These are phyloP conservation scores for Hiodon alosoides DNA, from an alignment of 2,113 vertebrate genomes.

Conservation along the genomic window DNA sequence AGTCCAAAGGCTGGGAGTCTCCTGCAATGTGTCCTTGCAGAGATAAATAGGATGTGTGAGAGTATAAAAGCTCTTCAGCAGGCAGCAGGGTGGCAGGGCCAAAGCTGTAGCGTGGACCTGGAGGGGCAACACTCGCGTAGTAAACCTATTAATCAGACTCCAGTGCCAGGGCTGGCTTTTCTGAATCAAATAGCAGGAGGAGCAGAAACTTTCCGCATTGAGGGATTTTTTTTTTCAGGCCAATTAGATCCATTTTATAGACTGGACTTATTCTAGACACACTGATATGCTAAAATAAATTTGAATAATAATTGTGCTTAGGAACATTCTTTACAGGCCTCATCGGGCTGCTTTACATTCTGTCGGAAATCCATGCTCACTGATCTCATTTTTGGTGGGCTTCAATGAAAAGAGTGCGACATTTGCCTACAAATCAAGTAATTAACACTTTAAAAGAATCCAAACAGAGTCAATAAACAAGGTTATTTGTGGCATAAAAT, in stretches of 20 bases:
- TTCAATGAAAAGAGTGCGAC: conserved; percentile 59
- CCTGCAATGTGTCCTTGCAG: background rate
- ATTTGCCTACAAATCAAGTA: conserved; percentile 62
- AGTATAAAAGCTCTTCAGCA: background rate
- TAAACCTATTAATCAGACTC: conserved; percentile 1
- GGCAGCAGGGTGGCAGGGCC: background rate
- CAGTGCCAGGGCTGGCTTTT: background rate
- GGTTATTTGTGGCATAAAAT: conserved; percentile 41
- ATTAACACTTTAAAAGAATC: conserved; percentile 63
- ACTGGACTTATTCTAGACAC: background rate
- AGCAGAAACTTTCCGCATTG: no score
- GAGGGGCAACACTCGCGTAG: background rate
- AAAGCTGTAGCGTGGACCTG: background rate
- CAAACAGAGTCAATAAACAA: conserved; percentile 44
- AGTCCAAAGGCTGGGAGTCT: background rate
- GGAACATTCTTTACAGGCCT: background rate
- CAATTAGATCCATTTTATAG: conserved; percentile 5
- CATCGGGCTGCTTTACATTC: conserved; percentile 41
- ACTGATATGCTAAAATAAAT: no score
- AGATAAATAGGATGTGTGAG: background rate
- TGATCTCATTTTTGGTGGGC: conserved; percentile 58
- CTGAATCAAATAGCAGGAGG: no score
- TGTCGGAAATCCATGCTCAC: conserved; percentile 49
- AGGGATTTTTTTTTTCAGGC: background rate
- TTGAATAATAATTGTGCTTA: no score